Percentiles rank a stretch among this genome's conserved stretches.
phyloP scores from a whole-genome alignment of 2,888 invertebrate genomes.

The Acleris emargana region DNA sequence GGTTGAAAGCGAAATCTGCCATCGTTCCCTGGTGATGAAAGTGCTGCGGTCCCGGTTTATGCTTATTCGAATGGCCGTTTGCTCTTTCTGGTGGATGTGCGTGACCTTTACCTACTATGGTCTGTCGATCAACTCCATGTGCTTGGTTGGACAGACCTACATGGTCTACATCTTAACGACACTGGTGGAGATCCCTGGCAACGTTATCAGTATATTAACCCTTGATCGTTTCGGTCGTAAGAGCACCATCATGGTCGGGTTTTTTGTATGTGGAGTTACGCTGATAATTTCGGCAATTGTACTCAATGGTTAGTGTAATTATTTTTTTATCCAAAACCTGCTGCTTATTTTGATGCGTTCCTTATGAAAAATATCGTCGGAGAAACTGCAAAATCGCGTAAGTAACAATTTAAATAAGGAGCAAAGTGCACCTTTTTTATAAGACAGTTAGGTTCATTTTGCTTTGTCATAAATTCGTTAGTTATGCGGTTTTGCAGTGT shows the following conservation, averaged over 20 bases:
- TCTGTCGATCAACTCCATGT: constrained; percentile 89
- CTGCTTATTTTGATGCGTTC: no score
- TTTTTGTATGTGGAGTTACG: constrained; percentile 80
- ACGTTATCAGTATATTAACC: constrained; percentile 81
- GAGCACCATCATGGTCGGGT: constrained; percentile 81
- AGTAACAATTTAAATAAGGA: no score
- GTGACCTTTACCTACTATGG: constrained; percentile 92
- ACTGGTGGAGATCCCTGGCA: constrained; percentile 86
- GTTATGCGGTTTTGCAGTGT: no score
- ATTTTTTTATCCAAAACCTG: no score
- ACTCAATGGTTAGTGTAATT: constrained; percentile 69
- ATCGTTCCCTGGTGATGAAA: constrained; percentile 43
- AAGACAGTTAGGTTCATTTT: no score
- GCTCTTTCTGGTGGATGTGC: constrained; percentile 92
- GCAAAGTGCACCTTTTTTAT: no score
- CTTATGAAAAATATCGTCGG: no score
- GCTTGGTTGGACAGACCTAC: constrained; percentile 89
- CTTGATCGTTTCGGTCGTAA: constrained; percentile 85
- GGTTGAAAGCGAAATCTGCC: not conserved
- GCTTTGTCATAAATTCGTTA: no score
- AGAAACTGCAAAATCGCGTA: no score
- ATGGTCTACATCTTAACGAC: constrained; percentile 89
- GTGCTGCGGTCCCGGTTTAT: constrained; percentile 72
- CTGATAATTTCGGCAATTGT: constrained; percentile 84
- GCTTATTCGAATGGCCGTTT: constrained; percentile 79